These are phyloP conservation scores for Halcyon malimbica DNA, from an alignment of 2,113 vertebrate species.

Conservation along the genomic window DNA sequence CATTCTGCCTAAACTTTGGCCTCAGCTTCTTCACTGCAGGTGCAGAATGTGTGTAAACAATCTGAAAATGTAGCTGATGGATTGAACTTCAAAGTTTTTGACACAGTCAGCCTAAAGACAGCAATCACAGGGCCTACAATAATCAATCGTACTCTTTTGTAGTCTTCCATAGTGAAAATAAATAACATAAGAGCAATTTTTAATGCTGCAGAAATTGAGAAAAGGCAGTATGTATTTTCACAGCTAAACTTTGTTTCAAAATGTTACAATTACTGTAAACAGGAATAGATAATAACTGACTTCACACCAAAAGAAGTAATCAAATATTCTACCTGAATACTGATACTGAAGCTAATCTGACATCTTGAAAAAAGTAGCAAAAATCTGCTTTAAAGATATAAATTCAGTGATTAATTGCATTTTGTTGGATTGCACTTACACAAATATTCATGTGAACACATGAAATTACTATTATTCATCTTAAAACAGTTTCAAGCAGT, in stretches of 20 bases:
- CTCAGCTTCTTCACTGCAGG: neutral
- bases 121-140: neutral
- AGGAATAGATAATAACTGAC: neutral
- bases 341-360: neutral
- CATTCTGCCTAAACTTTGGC: conserved; percentile 16
- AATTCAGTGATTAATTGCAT: neutral
- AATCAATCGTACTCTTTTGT: neutral
- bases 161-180: neutral
- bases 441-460: neutral
- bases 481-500: neutral
- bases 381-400: neutral
- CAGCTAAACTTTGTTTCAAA: neutral
- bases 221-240: neutral
- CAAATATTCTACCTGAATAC: neutral
- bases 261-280: neutral
- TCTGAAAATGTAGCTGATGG: neutral
- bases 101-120: neutral
- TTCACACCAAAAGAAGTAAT: neutral
- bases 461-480: neutral
- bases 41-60: neutral
- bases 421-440: neutral
- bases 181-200: neutral
- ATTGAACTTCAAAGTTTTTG: neutral
- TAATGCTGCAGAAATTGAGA: neutral
- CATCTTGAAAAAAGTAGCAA: neutral